Conservation (phyloP, 1,140 invertebrate species). For the Vanessa atalanta region DNA sequence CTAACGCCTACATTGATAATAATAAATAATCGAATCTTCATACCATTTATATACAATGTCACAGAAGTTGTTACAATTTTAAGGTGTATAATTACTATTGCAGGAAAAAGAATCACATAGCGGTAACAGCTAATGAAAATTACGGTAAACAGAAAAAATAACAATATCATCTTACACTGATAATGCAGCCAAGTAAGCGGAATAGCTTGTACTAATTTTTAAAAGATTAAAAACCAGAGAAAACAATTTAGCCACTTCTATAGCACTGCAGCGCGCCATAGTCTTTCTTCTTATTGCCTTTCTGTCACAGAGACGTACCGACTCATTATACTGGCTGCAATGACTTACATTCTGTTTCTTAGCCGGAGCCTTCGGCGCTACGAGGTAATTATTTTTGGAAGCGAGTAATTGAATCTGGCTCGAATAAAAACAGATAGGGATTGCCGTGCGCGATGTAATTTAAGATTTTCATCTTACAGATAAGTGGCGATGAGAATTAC, state of each 20-base stretch:
- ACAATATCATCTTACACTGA: conserved; percentile 34
- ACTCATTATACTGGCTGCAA: conserved; percentile 51
- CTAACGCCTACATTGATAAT: no score
- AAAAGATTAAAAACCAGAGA: conserved; percentile 39
- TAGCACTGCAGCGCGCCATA: conserved; percentile 39
- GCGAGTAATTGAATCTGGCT: conserved; percentile 71
- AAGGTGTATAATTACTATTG: background rate
- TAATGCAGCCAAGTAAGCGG: conserved; percentile 30
- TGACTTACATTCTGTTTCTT: conserved; percentile 50
- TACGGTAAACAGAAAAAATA: conserved; percentile 32
- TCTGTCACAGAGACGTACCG: conserved; percentile 35
- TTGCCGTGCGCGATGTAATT: conserved; percentile 71
- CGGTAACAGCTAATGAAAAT: conserved; percentile 29
- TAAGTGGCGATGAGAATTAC: conserved; percentile 71
- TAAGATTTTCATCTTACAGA: conserved; percentile 74
- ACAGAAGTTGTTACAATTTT: background rate
- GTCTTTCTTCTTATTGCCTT: conserved; percentile 37
- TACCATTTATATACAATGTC: background rate
- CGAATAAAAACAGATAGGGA: conserved; percentile 69
- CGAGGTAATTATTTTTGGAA: conserved; percentile 60
- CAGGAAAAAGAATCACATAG: conserved; percentile 20
- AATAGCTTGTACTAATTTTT: conserved; percentile 35
- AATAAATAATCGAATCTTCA: background rate
- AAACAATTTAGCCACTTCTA: conserved; percentile 44
- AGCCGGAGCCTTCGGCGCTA: conserved; percentile 52